Evolutionary conservation across 2,888 invertebrate genomes (phyloP), one percentile per base, ranked within the genome.

Genomic region (Thelaira solivaga): DNA sequence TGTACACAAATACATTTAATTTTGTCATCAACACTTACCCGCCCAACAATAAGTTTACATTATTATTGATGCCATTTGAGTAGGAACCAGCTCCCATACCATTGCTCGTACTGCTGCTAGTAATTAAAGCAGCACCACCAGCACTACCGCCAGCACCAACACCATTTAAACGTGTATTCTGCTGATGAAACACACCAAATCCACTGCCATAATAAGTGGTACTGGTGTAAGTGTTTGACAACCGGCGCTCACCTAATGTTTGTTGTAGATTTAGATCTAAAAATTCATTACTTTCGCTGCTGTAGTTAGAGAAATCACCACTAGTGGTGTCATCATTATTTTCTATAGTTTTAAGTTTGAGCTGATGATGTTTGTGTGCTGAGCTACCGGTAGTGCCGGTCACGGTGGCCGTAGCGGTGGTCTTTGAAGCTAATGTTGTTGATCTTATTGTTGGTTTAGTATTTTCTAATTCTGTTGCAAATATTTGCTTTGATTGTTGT

Each of bases 31-130:
- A 26, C n/a, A 86, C 93, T 91, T 88, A 95, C 95, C 95, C 94
- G 89, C 94, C 93, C 82, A 95, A 92, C 83, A 95, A 91, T 82
- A 95, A 91, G 89, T 95, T 95, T 85, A 93, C 92, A 84, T 91
- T 91, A 83, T 92, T 92, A 85, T 92, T 87, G 82, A 86, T 87
- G 80, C 84, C 84, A 81, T 86, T 83, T 18, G 86, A 82, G 81
- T 85, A 86, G 26, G 83, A 62, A 43, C 85, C 82, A 34, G 82
- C 80, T 47, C 84, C 82, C 20, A 82, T 59, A 45, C 78, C 79
- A 11, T 77, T 81, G 18, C 68, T 65, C 2, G 76, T 76, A 41
- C 80, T 75, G 31, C 79, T 77, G 51, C 82, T 76, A 3, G 81
- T 80, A 59, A 78, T 78, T n/a, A 78, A 36, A 24, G 77, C 77